Evolutionary conservation across 2,113 vertebrate species (phyloP), one percentile per base, ranked within the genome.

Genomic region (Zosterops borbonicus): DNA sequence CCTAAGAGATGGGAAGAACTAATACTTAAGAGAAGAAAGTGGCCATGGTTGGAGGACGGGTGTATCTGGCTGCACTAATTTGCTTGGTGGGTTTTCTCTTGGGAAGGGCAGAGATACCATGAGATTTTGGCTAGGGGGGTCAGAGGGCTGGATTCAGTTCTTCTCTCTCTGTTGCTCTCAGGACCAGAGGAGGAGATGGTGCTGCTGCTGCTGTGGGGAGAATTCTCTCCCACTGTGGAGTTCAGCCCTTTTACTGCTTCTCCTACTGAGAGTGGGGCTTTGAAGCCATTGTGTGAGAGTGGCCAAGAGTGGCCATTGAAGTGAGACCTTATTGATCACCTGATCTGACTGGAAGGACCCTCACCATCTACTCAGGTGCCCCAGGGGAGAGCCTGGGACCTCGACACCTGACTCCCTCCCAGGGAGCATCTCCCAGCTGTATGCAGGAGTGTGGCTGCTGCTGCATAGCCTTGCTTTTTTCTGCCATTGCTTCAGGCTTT

Each of bases 401-500:
- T 11, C 0, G 1, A 44, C 3, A 6, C 9, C 37, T 14, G 5
- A 29, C 6, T 2, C 3, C 13, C 6, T 83, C 39, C 27, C 18
- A 46, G n/a, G 33, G 14, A 39, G 11, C 0, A 0, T 25, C 1
- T 46, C 22, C 14, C 47, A 10, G 4, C 22, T 37, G 11, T 55
- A 39, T 39, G 39, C 39, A 39, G 39, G 39, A 39, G 11, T 39
- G 39, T 11, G 39, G 39, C 11, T 39, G 39, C 39, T 39, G 39
- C 39, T 39, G 39, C 39, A 39, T 11, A 39, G 39, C 39, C 39
- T 39, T 12, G 5, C 22, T 37, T 9, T 55, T 33, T 63, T 27
- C 31, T 53, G 5, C 11, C 0, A 0, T 39, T 31, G 16, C 11
- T 33, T 33, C 2, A 13, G 49, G 4, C 3, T 37, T 46, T 55